These are phyloP conservation scores for Ascidia mentula DNA, from an alignment of 23 tunicate genomes.

Conservation along the genomic window DNA sequence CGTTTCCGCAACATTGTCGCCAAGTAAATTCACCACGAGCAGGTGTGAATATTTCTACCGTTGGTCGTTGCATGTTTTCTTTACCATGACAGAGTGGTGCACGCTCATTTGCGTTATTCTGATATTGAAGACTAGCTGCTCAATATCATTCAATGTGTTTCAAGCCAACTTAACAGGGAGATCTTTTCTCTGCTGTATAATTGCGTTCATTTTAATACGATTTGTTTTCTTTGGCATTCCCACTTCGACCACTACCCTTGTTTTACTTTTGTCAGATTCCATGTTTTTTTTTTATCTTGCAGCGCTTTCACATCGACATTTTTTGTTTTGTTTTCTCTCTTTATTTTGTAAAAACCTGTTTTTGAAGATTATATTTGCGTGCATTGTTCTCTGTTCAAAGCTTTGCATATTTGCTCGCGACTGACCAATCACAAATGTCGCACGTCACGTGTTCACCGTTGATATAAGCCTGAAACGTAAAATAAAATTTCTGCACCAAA, in stretches of 20 bases:
- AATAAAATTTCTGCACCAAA: constrained; percentile 5
- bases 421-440: constrained; percentile 4
- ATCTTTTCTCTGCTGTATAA: background rate
- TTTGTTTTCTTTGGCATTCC: constrained; percentile 2
- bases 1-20: background rate
- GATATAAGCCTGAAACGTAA: constrained; percentile 4
- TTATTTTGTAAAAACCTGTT: constrained; percentile 3
- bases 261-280: constrained; percentile 6
- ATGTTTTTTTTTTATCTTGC: constrained; percentile 7
- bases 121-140: too few species aligned
- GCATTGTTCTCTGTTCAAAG: constrained; percentile 6
- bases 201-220: constrained; percentile 1
- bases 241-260: background rate
- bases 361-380: constrained; percentile 11
- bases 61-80: background rate
- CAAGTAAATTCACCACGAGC: background rate
- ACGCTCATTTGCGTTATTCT: too few species aligned
- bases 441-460: constrained; percentile 12
- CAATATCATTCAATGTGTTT: too few species aligned
- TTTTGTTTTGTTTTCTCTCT: background rate
- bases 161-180: too few species aligned
- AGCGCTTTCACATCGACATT: constrained; percentile 2
- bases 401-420: constrained; percentile 10
- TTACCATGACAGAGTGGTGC: background rate
- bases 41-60: background rate